These are phyloP conservation scores for Percina caprodes DNA, from an alignment of 2,113 vertebrate species.

Conservation along the genomic window DNA sequence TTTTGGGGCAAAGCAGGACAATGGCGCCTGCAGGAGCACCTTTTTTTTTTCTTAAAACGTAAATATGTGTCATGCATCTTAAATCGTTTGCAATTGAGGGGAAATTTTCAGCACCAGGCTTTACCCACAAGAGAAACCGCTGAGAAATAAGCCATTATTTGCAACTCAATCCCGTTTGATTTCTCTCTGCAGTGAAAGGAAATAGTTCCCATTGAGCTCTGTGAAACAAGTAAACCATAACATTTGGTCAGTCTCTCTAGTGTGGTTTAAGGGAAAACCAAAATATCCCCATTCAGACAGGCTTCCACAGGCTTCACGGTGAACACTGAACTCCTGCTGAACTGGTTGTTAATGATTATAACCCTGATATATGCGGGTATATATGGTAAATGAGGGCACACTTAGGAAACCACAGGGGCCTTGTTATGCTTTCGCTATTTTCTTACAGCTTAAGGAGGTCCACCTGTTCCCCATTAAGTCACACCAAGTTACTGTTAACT, in stretches of 20 bases:
- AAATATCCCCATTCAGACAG: constrained; percentile 67
- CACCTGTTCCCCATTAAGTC: constrained; percentile 75
- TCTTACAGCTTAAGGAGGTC: constrained; percentile 75
- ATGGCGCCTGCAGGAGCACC: constrained; percentile 69
- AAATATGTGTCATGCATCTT: constrained; percentile 48
- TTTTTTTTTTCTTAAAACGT: constrained; percentile 26
- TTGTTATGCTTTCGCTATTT: constrained; percentile 80
- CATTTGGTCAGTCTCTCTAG: constrained; percentile 74
- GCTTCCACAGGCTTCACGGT: constrained; percentile 59
- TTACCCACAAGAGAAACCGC: background rate
- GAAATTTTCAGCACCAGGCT: constrained; percentile 69
- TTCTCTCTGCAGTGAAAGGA: constrained; percentile 64
- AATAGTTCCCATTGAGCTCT: constrained; percentile 71
- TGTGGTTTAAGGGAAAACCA: constrained; percentile 71
- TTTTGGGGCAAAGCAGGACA: constrained; percentile 75
- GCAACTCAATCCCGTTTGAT: constrained; percentile 76
- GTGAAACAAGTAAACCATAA: constrained; percentile 77
- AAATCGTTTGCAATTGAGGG: constrained; percentile 61
- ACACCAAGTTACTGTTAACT: constrained; percentile 45
- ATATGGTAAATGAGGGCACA: constrained; percentile 82
- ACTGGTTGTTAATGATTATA: constrained; percentile 82
- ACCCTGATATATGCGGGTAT: constrained; percentile 77
- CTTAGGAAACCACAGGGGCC: constrained; percentile 80
- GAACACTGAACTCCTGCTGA: constrained; percentile 80
- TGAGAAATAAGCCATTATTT: constrained; percentile 62